Base-by-base conservation (phyloP, 2,113 vertebrate species). In the Pseudopipra pipra region DNA sequence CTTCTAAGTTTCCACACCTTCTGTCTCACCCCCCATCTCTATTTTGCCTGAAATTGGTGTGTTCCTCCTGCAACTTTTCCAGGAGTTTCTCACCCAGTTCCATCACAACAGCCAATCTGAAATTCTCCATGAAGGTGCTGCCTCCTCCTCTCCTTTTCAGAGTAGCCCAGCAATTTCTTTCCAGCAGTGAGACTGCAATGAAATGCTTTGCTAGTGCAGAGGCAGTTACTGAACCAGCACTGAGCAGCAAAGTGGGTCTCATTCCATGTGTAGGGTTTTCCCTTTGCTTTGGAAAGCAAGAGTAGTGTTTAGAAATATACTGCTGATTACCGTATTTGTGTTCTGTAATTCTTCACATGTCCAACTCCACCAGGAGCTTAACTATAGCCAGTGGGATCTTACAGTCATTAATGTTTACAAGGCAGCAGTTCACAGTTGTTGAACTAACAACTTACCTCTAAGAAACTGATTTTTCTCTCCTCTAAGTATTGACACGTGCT, bases 331-430 rank as follows among this genome's bases (percentile, higher is more conserved):
- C 88, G 73, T 97, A 92, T 82, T 89, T 92, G 80, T 96, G 92
- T 90, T 95, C 92, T 72, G 83, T 89, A 94, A 96, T 96, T 93
- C 95, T 82, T 96, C 86, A 95, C 83, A 58, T 96, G 93, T 96
- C 96, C 25, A 0, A 72, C 83, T 94, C 92, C 96, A 93, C 76
- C 79, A 93, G 95, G 96, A 96, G 95, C 86, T 96, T 96, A 97
- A 96, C 83, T 85, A 90, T 67, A 97, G 90, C 80, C 96, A 96
- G 95, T 96, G 86, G 90, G 95, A 94, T 96, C 95, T 96, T 94
- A 86, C 56, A 95, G 90, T 93, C 93, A 96, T 95, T 97, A 96
- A 96, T 88, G 89, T 95, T 95, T 96, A 95, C 93, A 85, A 95
- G 95, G 93, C 90, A 95, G 93, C 83, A 89, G 93, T 90, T 94